Base-by-base conservation (phyloP, 2,888 invertebrate species). In the Cheilosia vernalis region DNA sequence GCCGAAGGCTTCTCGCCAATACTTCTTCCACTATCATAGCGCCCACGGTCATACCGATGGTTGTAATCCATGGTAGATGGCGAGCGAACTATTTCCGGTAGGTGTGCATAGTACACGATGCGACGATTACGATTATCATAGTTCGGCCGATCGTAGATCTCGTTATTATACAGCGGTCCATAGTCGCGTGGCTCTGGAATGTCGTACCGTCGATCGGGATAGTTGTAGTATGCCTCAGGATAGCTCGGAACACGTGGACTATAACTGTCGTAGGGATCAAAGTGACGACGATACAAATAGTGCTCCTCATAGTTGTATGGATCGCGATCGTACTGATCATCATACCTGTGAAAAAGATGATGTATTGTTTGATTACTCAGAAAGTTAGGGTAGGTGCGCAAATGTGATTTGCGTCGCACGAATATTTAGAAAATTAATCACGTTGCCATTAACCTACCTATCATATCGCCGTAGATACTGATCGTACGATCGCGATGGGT, bases 81-180 rank as follows among this genome's bases (percentile, higher is more conserved):
- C 24, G 94, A 93, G 67, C 95, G 92, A 0, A 95, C 94, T 4
- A 95, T 94, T 90, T 95, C 95, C 10, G 95, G 95, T 33, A 95
- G 91, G 89, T 95, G 95, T 0, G 95, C 95, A 87, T 95, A 95
- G 89, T 95, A 95, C 74, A 95, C 95, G 70, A 95, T 94, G 77
- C 95, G 93, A 88, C 91, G 90, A 69, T 87, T 76, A 4, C 82
- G 86, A 27, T 47, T 64, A 0, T 74, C 73, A 40, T 86, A 83
- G 10, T 10, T 69, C 88, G 91, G 88, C 88, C 91, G 90, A 30
- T 90, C 90, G 90, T 92, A 90, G 58, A 91, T 88, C 87, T 91
- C 90, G 88, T 91, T 91, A 73, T 89, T 88, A 49, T 89, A 89
- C 2, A 90, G 61, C 27, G 89, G 89, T 5, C 88, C 77, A 49